These are phyloP conservation scores for Agonopterix heracliana DNA, from an alignment of 2,888 invertebrate genomes.

Conservation along the genomic window DNA sequence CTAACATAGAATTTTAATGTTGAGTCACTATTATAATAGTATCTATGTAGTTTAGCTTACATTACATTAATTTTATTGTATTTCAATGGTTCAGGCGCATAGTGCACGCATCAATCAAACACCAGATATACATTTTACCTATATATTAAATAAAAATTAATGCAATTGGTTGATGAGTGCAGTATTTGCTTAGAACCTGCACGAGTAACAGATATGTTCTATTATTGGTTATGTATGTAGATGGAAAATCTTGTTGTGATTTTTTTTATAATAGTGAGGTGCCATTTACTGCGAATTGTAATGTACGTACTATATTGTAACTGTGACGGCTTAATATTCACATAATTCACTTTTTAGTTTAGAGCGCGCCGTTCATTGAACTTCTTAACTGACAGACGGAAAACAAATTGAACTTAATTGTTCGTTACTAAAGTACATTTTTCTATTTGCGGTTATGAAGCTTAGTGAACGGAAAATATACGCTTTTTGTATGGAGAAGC, in stretches of 20 bases:
- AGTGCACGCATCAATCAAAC: slow-evolving; percentile 14
- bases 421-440: background rate
- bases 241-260: slow-evolving; percentile 51
- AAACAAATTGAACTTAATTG: too few relatives aligned
- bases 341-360: slow-evolving; percentile 40
- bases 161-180: background rate
- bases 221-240: slow-evolving; percentile 15
- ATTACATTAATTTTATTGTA: slow-evolving; percentile 15
- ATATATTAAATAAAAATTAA: background rate
- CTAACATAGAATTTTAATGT: slow-evolving; percentile 23
- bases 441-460: background rate
- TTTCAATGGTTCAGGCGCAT: slow-evolving; percentile 10
- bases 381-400: slow-evolving; percentile 9
- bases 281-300: slow-evolving; percentile 59
- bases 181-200: background rate
- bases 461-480: slow-evolving; percentile 18
- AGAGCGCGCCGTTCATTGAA: slow-evolving; percentile 28
- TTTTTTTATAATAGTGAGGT: slow-evolving; percentile 59
- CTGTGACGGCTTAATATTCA: slow-evolving; percentile 38
- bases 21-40: slow-evolving; percentile 38
- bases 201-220: slow-evolving; percentile 13
- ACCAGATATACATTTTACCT: background rate
- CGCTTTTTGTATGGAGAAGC: slow-evolving; percentile 46
- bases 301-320: slow-evolving; percentile 44
- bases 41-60: slow-evolving; percentile 2